Evolutionary conservation across 2,113 vertebrate genomes (phyloP).

Genomic region (Pelusios castaneus): DNA sequence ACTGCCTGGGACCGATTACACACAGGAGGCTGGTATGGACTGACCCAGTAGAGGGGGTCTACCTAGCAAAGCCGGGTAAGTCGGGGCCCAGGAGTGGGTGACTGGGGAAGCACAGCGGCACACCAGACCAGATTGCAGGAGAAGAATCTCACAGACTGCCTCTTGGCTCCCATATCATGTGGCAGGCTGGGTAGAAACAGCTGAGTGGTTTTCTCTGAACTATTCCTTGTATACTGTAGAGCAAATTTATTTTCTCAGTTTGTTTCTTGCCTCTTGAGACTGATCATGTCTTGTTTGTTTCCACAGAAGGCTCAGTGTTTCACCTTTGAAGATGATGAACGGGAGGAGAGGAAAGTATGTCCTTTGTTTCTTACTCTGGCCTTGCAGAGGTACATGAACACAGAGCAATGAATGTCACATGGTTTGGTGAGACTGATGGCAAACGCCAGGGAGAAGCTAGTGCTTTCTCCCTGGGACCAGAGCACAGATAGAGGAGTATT

Average conservation of each 20-base stretch:
- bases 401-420: not conserved
- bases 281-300: not conserved
- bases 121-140: no score
- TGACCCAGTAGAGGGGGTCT: no score
- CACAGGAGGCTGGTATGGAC: no score
- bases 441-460: not conserved
- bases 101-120: no score
- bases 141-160: not conserved
- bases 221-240: not conserved
- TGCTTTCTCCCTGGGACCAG: not conserved
- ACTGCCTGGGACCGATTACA: no score
- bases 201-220: not conserved
- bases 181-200: not conserved
- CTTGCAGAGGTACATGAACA: fast-evolving
- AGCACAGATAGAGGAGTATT: not conserved
- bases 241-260: not conserved
- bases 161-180: not conserved
- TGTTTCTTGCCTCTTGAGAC: not conserved
- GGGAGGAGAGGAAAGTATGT: slow-evolving; percentile 84
- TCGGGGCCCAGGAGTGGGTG: no score
- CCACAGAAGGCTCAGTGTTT: slow-evolving; percentile 89
- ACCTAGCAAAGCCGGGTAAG: no score
- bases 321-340: slow-evolving; percentile 83
- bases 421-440: not conserved
- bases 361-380: not conserved